Base-by-base conservation (phyloP, 2,888 invertebrate genomes). In the Anthrax anthrax region DNA sequence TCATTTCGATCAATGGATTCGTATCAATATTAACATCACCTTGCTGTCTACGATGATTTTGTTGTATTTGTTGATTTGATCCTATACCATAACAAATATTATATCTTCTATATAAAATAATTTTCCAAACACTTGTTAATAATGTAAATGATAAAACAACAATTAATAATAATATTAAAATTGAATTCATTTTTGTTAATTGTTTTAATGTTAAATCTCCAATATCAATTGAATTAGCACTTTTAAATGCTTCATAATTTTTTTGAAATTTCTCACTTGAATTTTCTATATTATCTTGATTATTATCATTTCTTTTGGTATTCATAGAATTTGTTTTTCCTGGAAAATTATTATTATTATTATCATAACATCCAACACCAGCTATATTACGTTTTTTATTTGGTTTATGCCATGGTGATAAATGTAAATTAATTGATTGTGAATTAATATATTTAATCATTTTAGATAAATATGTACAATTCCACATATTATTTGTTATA, bases 371-470 rank as follows among this genome's bases (percentile, higher is more conserved):
- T 27, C 27, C 40, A 13, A 40, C 34, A 40, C 1, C 36, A 19
- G 38, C 44, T 34, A 40, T 36, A 38, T 45, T 40, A 40, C 44
- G 44, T 39, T 45, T 18, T 34, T 32, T 32, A 12, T 9, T 32
- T 12, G 29, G 29, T 32, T 32, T 32, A 32, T 32, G 29, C 29
- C 29, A 32, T 32, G 9, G 29, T 12, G 13, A 32, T 32, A 32
- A 32, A 32, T 32, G 6, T 32, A 32, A 32, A 32, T 32, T 9
- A 4, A 32, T 32, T 12, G 29, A 32, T 32, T 32, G 29, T 32
- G 29, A 32, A 32, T 32, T 32, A 12, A 32, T 32, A 32, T 32
- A 12, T 12, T 32, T 38, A 37, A 43, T 37, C 29, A 23, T 27
- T 29, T 38, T 37, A 29, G 17, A 23, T 18, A 43, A 38, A 43